These are phyloP conservation scores for Heterochromis multidens DNA, from an alignment of 2,113 vertebrate genomes.

Conservation along the genomic window DNA sequence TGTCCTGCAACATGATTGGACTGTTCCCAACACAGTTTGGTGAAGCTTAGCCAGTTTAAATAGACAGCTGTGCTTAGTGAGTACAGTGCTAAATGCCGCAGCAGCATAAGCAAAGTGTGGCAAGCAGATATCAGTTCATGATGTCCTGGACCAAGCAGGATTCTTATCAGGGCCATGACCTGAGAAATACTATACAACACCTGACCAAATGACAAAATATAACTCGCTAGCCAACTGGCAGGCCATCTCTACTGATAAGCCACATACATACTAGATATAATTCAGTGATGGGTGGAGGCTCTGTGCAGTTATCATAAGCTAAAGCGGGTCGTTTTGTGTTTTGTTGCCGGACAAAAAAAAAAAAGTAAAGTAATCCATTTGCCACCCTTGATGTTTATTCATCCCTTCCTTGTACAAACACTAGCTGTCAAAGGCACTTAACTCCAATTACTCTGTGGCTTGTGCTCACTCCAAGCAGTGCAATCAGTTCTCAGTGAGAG, in stretches of 20 bases:
- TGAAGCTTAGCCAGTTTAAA: neutral
- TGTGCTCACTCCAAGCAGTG: neutral
- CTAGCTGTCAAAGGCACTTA: conserved; percentile 22
- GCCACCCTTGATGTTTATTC: conserved; percentile 28
- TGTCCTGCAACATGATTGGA: neutral
- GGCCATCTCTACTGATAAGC: neutral
- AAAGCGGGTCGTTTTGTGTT: neutral
- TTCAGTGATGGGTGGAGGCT: neutral
- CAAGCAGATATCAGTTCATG: neutral
- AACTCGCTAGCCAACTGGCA: neutral
- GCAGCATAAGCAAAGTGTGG: neutral
- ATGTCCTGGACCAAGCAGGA: neutral
- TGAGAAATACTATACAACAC: neutral
- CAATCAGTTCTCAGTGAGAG: neutral
- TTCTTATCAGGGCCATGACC: neutral
- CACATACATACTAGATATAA: neutral
- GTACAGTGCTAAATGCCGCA: neutral
- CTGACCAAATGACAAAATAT: neutral
- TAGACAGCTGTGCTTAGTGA: neutral
- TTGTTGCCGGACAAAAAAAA: neutral
- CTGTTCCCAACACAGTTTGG: neutral
- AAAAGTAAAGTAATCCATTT: conserved; percentile 14
- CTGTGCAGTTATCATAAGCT: conserved; percentile 3
- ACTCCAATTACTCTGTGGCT: conserved; percentile 6
- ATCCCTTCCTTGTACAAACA: conserved; percentile 46